Evolutionary conservation across 2,113 vertebrate genomes (phyloP).

Genomic region (Diadophis punctatus): DNA sequence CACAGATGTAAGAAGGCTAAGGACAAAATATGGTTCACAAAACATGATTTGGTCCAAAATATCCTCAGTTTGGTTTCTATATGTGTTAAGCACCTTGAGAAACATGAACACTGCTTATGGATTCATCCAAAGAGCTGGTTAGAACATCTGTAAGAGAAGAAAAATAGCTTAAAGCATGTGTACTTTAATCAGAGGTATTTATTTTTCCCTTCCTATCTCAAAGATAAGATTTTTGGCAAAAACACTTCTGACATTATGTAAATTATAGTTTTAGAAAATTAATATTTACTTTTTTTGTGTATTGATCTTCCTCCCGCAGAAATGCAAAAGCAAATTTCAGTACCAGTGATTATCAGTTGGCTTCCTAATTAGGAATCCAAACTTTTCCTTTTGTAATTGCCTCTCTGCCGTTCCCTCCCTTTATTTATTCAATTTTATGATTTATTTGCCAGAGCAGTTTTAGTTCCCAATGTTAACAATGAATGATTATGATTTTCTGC

Average conservation of each 20-base stretch:
- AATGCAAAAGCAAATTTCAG: neutral
- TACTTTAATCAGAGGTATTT: constrained; percentile 18
- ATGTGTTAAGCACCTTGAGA: neutral
- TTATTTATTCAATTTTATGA: constrained; percentile 71
- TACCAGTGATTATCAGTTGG: constrained; percentile 17
- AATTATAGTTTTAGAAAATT: constrained; percentile 25
- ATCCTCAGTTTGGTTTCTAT: neutral
- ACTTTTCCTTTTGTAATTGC: constrained; percentile 19
- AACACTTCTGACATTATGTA: neutral
- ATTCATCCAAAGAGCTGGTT: neutral
- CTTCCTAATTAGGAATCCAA: constrained; percentile 1
- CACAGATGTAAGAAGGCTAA: neutral
- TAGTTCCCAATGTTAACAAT: constrained; percentile 77
- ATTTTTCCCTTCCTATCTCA: constrained; percentile 39
- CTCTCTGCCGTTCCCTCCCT: constrained; percentile 30
- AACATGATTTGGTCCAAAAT: neutral
- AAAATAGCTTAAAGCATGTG: neutral
- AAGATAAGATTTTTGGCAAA: constrained; percentile 14
- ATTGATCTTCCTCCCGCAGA: neutral
- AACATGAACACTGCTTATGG: neutral
- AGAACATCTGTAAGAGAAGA: neutral
- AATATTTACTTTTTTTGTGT: constrained; percentile 36
- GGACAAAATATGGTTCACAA: neutral
- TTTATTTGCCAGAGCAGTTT: constrained; percentile 73
- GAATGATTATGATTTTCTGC: constrained; percentile 77